These are phyloP conservation scores for Synergus gifuensis DNA, from an alignment of 2,888 invertebrate species.

Conservation along the genomic window DNA sequence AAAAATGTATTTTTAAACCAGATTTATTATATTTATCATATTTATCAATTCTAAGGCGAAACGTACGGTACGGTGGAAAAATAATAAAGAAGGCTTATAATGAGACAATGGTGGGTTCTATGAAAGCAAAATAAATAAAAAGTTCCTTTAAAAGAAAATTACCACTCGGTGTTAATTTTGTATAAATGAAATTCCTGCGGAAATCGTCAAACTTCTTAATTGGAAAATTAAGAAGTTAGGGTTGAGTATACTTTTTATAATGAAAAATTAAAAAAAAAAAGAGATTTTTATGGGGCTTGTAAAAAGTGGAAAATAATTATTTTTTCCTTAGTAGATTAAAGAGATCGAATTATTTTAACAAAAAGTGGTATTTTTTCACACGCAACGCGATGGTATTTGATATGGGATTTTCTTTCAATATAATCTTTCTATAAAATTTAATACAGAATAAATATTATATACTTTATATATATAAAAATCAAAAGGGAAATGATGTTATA, in stretches of 20 bases:
- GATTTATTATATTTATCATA: not conserved
- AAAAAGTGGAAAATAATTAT: too few relatives aligned
- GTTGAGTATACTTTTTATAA: too few relatives aligned
- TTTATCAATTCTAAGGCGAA: slow-evolving; percentile 10
- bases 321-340: not conserved
- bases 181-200: not conserved
- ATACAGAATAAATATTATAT: not conserved
- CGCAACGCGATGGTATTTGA: not conserved
- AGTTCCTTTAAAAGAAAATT: slow-evolving; percentile 6
- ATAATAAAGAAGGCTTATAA: slow-evolving; percentile 26
- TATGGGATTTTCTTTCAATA: not conserved
- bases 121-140: slow-evolving; percentile 27
- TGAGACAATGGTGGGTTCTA: not conserved
- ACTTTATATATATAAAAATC: not conserved
- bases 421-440: not conserved
- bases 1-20: not conserved
- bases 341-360: not conserved
- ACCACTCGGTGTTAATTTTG: slow-evolving; percentile 15
- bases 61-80: slow-evolving; percentile 12
- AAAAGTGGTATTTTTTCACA: not conserved
- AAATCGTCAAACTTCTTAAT: not conserved
- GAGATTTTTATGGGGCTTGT: too few relatives aligned
- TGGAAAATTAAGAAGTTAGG: not conserved
- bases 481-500: not conserved
- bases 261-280: too few relatives aligned